Conservation (phyloP, 2,113 vertebrate genomes). For the Romanogobio albipinnatus region DNA sequence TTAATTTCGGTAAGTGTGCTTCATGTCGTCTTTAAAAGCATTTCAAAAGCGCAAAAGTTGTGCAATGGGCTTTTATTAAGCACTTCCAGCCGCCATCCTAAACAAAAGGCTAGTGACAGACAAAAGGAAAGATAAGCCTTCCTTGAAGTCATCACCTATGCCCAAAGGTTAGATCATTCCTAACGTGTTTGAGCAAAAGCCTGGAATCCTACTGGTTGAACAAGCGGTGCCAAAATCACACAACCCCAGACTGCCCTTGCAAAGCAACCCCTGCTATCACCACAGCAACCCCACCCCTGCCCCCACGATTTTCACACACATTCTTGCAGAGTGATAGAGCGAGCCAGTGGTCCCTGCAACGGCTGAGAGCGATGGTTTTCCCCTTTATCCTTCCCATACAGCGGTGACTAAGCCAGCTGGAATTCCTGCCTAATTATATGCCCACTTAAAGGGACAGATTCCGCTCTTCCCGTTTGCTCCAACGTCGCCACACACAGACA, state of each 20-base stretch:
- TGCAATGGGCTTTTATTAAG: neutral
- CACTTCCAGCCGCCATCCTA: neutral
- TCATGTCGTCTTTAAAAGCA: neutral
- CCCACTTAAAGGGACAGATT: constrained; percentile 75
- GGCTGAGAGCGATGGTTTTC: constrained; percentile 28
- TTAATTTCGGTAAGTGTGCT: neutral
- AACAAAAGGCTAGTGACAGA: constrained; percentile 2
- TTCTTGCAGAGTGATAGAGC: constrained; percentile 55
- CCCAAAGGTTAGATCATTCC: constrained; percentile 39
- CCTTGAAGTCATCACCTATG: constrained; percentile 37
- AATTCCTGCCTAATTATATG: constrained; percentile 77
- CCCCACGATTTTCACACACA: constrained; percentile 48
- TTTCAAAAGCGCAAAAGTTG: neutral
- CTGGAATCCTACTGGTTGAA: constrained; percentile 52
- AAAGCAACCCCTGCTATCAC: constrained; percentile 13
- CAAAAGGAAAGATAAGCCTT: constrained; percentile 32
- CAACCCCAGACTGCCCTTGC: constrained; percentile 35
- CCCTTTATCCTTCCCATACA: constrained; percentile 71
- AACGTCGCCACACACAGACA: constrained; percentile 29
- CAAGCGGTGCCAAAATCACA: constrained; percentile 51
- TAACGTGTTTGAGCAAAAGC: constrained; percentile 52
- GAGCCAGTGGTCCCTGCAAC: constrained; percentile 11
- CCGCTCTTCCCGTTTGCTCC: constrained; percentile 55
- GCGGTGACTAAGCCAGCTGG: constrained; percentile 79
- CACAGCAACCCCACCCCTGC: neutral